A percentile compares a stretch with the other conserved stretches of the same genome.
phyloP scores from a whole-genome alignment of 2,113 vertebrate species.

The Cromileptes altivelis region DNA sequence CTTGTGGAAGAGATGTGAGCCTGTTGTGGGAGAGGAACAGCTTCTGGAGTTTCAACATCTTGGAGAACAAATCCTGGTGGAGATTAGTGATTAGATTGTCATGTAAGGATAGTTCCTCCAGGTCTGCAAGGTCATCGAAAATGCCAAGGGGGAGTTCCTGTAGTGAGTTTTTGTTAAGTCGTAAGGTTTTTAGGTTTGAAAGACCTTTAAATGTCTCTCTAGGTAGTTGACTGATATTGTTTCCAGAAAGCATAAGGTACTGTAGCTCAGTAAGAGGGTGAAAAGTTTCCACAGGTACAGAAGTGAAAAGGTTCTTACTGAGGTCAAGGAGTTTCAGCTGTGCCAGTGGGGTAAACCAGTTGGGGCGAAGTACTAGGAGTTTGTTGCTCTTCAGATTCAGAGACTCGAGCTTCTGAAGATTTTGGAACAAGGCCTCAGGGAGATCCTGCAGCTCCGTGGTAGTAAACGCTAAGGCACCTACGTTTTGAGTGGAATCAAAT shows the following conservation, averaged over 20 bases:
- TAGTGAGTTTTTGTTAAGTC: conserved; percentile 89
- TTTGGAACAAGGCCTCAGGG: conserved; percentile 85
- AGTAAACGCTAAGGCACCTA: conserved; percentile 57
- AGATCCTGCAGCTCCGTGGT: conserved; percentile 73
- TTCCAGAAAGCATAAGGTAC: conserved; percentile 88
- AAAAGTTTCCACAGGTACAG: conserved; percentile 71
- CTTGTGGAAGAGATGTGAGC: conserved; percentile 84
- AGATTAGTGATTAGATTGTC: conserved; percentile 89
- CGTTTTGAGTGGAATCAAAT: conserved; percentile 68
- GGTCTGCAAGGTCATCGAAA: conserved; percentile 85
- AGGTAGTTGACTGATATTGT: conserved; percentile 84
- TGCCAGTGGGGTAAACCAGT: conserved; percentile 68
- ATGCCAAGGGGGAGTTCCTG: conserved; percentile 81
- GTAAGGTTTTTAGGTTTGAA: conserved; percentile 84
- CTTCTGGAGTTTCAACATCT: conserved; percentile 87
- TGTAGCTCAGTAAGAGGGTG: conserved; percentile 72
- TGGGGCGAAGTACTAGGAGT: conserved; percentile 67
- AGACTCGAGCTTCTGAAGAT: conserved; percentile 83
- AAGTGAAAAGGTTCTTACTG: conserved; percentile 71
- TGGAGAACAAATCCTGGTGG: conserved; percentile 85
- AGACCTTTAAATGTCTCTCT: conserved; percentile 86
- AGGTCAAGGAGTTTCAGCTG: conserved; percentile 70
- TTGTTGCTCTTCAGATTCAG: conserved; percentile 89
- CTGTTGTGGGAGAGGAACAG: conserved; percentile 92
- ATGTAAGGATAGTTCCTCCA: conserved; percentile 90